These are phyloP conservation scores for Spatulosminthurus flaviceps DNA, from an alignment of 2,888 invertebrate species.

Conservation along the genomic window DNA sequence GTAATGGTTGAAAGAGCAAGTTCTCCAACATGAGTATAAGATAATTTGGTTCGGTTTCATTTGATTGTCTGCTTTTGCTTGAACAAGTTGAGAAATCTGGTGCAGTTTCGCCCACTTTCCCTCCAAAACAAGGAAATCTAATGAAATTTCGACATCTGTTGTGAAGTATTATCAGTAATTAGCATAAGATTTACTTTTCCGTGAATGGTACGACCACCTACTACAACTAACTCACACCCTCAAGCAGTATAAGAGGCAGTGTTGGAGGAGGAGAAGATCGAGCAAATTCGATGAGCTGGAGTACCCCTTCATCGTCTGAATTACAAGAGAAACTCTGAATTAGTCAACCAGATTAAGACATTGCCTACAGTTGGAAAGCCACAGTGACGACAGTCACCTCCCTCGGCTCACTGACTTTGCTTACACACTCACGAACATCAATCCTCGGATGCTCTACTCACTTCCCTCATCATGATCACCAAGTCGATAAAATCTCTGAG, in stretches of 20 bases:
- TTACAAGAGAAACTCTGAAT: constrained; percentile 44
- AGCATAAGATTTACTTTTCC: constrained; percentile 64
- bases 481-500: constrained; percentile 29
- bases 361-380: constrained; percentile 45
- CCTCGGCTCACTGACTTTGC: constrained; percentile 38
- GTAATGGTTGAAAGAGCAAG: constrained; percentile 55
- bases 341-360: constrained; percentile 60
- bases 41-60: constrained; percentile 59
- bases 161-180: constrained; percentile 64
- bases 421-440: constrained; percentile 28
- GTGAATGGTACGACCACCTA: constrained; percentile 57
- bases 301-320: constrained; percentile 30
- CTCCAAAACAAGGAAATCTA: constrained; percentile 60
- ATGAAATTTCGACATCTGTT: constrained; percentile 64
- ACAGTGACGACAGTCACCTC: constrained; percentile 40
- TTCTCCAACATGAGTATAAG: constrained; percentile 51
- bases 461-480: constrained; percentile 32
- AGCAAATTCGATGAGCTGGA: neutral
- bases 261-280: neutral
- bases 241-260: neutral
- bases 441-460: constrained; percentile 24
- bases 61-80: constrained; percentile 54
- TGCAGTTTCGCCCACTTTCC: constrained; percentile 27
- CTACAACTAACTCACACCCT: constrained; percentile 9
- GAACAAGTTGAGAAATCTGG: constrained; percentile 23